Base-by-base conservation (phyloP, 2,888 invertebrate species). In the Bursaphelenchus okinawaensis region DNA sequence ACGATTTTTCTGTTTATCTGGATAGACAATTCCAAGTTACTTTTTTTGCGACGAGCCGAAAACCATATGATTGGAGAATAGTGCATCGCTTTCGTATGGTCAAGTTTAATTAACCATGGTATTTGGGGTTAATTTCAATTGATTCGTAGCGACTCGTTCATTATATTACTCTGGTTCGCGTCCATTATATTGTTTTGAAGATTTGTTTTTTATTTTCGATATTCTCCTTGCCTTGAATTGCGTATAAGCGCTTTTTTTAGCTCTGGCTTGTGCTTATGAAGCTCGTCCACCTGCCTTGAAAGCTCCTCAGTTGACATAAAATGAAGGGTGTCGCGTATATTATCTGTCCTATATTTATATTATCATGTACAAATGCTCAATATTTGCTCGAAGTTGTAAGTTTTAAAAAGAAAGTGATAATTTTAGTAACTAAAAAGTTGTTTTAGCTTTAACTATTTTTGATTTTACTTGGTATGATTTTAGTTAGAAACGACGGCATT, bases 401-500 rank as follows among this genome's bases (percentile, higher is more conserved):
- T 58, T 54, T n/a, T n/a, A n/a, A n/a, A n/a, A n/a, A n/a, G 7
- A 55, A n/a, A 4, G 54, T 12, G 12, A 40, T 40, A 3, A 40
- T 40, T 40, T 40, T 40, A 16, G 12, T 40, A 16, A 7, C 52
- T 1, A 62, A n/a, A 26, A 22, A 6, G 26, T 28, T 63, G 27
- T 24, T 56, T 62, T 60, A 2, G 20, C 9, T 56, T 4, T 54
- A 24, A 16, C 22, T 27, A 7, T 20, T 40, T 52, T 68, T 68
- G 20, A 63, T 51, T 63, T 0, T 12, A 26, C 60, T 51, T 23
- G 20, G 27, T 63, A 6, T n/a, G n/a, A n/a, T 69, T 73, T 62
- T 65, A 76, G 76, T 63, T 76, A 4, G 71, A 72, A 60, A 61
- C 60, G 19, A 67, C 72, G 3, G 54, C 67, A 6, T 58, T 72